Evolutionary conservation across 2,113 vertebrate species (phyloP).

Genomic region (Polypterus bichir): DNA sequence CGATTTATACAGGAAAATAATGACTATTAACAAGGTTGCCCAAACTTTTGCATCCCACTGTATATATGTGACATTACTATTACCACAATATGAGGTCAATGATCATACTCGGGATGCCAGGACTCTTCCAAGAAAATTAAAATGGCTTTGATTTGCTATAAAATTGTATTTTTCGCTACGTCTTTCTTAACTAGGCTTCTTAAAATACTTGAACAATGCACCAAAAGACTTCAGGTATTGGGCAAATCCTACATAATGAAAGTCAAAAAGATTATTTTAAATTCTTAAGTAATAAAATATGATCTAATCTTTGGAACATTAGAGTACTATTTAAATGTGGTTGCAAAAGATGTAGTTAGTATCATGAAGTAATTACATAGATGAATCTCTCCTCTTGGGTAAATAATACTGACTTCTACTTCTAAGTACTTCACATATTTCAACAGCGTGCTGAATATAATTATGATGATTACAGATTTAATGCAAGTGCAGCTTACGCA

Average conservation of each 20-base stretch:
- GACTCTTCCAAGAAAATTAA: too few relatives aligned
- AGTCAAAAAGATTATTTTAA: conserved; percentile 11
- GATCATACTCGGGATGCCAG: too few relatives aligned
- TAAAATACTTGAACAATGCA: conserved; percentile 1
- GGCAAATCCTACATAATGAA: conserved; percentile 19
- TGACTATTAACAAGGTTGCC: too few relatives aligned
- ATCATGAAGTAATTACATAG: too few relatives aligned
- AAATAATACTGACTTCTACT: not conserved
- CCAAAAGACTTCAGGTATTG: conserved; percentile 5
- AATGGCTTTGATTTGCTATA: too few relatives aligned
- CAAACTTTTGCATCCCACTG: too few relatives aligned
- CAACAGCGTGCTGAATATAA: not conserved
- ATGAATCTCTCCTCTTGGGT: not conserved
- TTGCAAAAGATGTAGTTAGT: conserved; percentile 2
- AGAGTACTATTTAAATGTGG: conserved; percentile 18
- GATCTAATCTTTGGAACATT: conserved; percentile 21
- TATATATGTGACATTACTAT: too few relatives aligned
- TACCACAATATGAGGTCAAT: too few relatives aligned
- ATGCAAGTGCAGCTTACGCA: not conserved
- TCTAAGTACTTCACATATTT: not conserved
- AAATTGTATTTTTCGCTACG: too few relatives aligned
- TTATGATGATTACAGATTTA: not conserved
- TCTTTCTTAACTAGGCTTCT: too few relatives aligned
- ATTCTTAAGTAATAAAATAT: conserved; percentile 13
- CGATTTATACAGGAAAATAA: too few relatives aligned